Evolutionary conservation across 1,140 invertebrate genomes (phyloP), one percentile per base, ranked within the genome.

Genomic region (Drosophila simulans): DNA sequence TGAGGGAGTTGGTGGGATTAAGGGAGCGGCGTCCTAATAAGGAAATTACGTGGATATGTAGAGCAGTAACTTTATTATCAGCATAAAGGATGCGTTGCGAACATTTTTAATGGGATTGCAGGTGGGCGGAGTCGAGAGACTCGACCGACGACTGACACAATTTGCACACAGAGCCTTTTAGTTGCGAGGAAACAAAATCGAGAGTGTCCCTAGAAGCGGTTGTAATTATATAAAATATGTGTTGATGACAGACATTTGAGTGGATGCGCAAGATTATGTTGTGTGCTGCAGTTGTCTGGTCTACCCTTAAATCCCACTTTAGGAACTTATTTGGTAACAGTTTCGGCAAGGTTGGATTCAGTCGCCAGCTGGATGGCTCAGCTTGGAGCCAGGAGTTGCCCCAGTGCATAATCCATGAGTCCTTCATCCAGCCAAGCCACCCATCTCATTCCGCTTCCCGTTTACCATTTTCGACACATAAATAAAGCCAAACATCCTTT

Each of bases 401-500:
- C 35, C 37, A 34, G 45, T 43, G 73, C 45, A 58, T 59, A 64
- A 66, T 59, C 55, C 73, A 48, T 63, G 57, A 53, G 68, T 3
- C 58, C 5, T 17, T 20, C 10, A 25, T 27, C 77, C 39, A 34
- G 39, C 37, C 22, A 34, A 17, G 34, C 25, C 7, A 13, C 45
- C 15, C 45, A 34, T 22, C 49, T 42, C 12, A 52, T 17, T 51
- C 35, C 27, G 15, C 13, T 54, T 40, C 57, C 68, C 40, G 45
- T 55, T 43, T 64, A 56, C 39, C 72, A 75, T 66, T 54, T 73
- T 72, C 69, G 52, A 49, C 71, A 46, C 70, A 88, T 89, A 89
- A 89, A 89, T 89, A 83, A 86, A 80, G 83, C 80, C 74, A 77
- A 84, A 64, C 64, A 82, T 74, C 65, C 45, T 83, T 80, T 81